A percentile compares a stretch with the other conserved stretches of the same genome.
phyloP scores from a whole-genome alignment of 2,888 invertebrate species.

The Eupithecia inturbata region DNA sequence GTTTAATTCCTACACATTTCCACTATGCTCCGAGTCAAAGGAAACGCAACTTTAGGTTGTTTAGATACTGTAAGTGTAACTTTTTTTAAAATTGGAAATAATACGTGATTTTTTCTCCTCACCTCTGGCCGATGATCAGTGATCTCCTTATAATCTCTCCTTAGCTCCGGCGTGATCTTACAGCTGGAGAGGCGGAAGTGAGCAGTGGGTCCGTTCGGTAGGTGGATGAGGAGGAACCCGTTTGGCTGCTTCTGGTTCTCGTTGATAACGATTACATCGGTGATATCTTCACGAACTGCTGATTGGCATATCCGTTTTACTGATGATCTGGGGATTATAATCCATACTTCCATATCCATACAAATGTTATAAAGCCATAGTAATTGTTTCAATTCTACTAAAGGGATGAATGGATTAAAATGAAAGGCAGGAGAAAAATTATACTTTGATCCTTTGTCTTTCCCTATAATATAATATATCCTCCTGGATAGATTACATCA shows the following conservation, averaged over 20 bases:
- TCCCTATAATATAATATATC: too few species aligned
- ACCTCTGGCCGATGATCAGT: constrained; percentile 95
- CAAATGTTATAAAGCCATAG: not conserved
- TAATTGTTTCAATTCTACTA: too few species aligned
- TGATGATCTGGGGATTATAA: constrained; percentile 86
- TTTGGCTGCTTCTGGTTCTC: constrained; percentile 97
- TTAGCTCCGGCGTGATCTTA: constrained; percentile 93
- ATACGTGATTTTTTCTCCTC: not conserved
- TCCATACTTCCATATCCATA: too few species aligned
- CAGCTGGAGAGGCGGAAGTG: constrained; percentile 97
- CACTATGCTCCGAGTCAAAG: not conserved
- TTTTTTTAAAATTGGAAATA: not conserved
- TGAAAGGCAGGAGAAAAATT: too few species aligned
- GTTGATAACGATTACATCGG: constrained; percentile 96
- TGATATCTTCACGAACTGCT: constrained; percentile 90
- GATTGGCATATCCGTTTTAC: constrained; percentile 96
- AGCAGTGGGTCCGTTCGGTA: constrained; percentile 98
- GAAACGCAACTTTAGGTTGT: not conserved
- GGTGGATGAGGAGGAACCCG: constrained; percentile 95
- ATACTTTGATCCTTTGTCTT: too few species aligned
- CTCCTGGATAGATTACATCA: too few species aligned
- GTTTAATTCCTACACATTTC: not conserved
- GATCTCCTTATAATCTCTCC: constrained; percentile 91
- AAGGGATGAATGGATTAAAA: too few species aligned
- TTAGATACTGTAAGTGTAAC: not conserved